Evolutionary conservation across 2,888 invertebrate species (phyloP).

Genomic region (Drosophila pegasa): DNA sequence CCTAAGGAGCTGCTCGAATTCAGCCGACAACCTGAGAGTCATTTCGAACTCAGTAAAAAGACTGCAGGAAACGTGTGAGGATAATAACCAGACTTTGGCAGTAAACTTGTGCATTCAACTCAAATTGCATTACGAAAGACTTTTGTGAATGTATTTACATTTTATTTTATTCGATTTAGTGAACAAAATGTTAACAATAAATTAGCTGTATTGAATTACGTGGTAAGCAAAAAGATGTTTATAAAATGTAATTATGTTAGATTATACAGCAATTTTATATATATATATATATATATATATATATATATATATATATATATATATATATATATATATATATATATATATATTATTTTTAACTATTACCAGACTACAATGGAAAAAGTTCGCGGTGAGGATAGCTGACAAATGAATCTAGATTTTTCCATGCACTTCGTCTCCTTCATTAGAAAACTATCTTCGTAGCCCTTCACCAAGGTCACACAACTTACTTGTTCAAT

Average conservation of each 20-base stretch:
- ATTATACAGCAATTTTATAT: neutral
- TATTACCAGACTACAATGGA: constrained; percentile 40
- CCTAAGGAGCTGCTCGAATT: constrained; percentile 80
- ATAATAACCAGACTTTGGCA: neutral
- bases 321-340: too few species aligned
- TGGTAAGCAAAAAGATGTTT: neutral
- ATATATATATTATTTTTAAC: too few species aligned
- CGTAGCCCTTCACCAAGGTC: constrained; percentile 13
- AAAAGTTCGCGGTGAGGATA: constrained; percentile 26
- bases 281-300: too few species aligned
- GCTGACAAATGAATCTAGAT: constrained; percentile 30
- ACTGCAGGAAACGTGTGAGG: neutral
- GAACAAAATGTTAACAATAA: neutral
- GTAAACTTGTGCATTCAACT: neutral
- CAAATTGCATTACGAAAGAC: too few species aligned
- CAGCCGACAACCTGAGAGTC: constrained; percentile 1
- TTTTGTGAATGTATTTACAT: neutral
- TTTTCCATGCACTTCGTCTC: constrained; percentile 16
- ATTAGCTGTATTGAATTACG: neutral
- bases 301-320: too few species aligned
- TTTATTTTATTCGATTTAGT: neutral
- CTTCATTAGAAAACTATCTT: constrained; percentile 32
- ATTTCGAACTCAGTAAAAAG: neutral
- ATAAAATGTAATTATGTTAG: neutral
- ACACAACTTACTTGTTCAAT: constrained; percentile 21